Evolutionary conservation across 1,140 invertebrate genomes (phyloP).

Genomic region (Elymnias hypermnestra): DNA sequence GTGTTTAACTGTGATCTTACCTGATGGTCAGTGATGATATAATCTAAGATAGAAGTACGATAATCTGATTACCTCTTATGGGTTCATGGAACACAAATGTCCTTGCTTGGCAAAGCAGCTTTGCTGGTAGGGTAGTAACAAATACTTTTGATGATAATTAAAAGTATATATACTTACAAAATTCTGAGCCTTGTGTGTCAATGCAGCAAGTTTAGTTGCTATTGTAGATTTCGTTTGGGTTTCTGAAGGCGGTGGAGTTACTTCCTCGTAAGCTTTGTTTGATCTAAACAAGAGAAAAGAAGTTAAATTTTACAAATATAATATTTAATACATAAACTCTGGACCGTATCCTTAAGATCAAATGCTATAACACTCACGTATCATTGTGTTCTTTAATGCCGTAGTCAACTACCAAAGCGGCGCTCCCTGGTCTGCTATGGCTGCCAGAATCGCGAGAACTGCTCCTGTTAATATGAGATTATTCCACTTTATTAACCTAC

Average conservation of each 20-base stretch:
- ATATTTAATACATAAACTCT: background rate
- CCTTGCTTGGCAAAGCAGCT: no score
- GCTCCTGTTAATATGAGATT: no score
- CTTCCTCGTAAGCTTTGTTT: conserved; percentile 61
- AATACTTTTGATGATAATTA: no score
- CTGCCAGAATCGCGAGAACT: conserved; percentile 81
- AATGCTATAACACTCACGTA: conserved; percentile 29
- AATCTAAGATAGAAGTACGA: no score
- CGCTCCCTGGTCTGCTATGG: conserved; percentile 80
- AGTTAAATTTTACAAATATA: background rate
- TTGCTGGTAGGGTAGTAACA: no score
- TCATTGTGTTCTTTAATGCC: conserved; percentile 47
- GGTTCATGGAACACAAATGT: no score
- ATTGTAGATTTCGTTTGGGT: conserved; percentile 49
- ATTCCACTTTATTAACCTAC: no score
- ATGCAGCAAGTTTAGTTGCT: conserved; percentile 61
- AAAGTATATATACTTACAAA: conserved; percentile 67
- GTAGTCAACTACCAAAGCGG: conserved; percentile 63
- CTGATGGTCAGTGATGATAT: no score
- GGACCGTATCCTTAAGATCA: background rate
- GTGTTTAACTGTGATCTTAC: no score
- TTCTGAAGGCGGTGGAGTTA: conserved; percentile 40
- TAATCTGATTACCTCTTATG: no score
- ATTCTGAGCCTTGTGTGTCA: conserved; percentile 68
- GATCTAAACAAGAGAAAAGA: conserved; percentile 3